Percentiles rank a stretch among this genome's conserved stretches.
phyloP scores from a whole-genome alignment of 2,888 invertebrate species.

The Ochropleura plecta region DNA sequence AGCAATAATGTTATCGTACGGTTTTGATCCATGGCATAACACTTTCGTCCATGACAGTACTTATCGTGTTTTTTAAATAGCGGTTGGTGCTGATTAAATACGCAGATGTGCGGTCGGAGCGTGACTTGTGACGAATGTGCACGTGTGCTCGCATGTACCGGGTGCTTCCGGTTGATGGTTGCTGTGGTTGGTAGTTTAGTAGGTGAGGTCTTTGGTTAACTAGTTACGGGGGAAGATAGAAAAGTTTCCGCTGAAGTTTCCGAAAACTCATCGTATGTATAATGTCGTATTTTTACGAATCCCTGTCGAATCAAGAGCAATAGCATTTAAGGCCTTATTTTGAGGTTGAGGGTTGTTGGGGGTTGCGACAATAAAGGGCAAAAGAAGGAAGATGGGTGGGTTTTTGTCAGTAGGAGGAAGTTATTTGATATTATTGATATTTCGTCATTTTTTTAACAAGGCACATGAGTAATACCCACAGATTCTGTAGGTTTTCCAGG shows the following conservation, averaged over 20 bases:
- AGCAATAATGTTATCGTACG: constrained; percentile 66
- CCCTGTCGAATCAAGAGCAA: not conserved
- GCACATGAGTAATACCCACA: not conserved
- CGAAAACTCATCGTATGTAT: not conserved
- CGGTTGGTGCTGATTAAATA: constrained; percentile 77
- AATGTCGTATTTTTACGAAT: not conserved
- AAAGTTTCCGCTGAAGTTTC: not conserved
- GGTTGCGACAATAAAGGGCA: no score
- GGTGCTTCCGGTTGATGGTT: constrained; percentile 53
- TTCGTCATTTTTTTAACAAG: no score
- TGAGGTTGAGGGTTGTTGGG: not conserved
- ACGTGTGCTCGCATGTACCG: constrained; percentile 71
- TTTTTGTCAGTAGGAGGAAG: no score
- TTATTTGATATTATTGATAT: no score
- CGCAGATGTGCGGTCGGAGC: constrained; percentile 70
- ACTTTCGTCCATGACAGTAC: constrained; percentile 77
- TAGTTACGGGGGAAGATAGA: no score
- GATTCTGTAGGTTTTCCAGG: not conserved
- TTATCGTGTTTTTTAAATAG: constrained; percentile 83
- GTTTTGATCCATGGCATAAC: constrained; percentile 64
- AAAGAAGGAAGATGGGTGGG: no score
- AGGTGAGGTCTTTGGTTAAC: not conserved
- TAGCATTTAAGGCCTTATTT: not conserved
- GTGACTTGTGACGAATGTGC: constrained; percentile 78
- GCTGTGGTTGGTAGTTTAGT: constrained; percentile 1